Percentiles rank a stretch among this genome's conserved stretches.
Evolutionary conservation across 1,140 invertebrate genomes (phyloP).

Genomic region (Tetranychus cinnabarinus): DNA sequence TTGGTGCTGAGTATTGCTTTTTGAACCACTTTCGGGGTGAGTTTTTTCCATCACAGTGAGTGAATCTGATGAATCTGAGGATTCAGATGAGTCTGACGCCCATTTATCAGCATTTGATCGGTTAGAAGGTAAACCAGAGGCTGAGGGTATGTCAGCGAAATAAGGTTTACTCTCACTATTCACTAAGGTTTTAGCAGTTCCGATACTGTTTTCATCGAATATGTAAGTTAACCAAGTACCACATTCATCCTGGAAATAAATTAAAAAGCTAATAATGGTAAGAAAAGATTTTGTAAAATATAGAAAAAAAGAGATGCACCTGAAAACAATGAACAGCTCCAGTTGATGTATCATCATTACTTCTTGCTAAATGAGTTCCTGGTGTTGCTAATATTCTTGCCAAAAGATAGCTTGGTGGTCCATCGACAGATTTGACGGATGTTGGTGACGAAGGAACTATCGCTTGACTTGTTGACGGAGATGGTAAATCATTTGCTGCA

Average conservation of each 20-base stretch:
- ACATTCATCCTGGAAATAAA: slow-evolving; percentile 20
- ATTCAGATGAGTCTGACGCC: neutral
- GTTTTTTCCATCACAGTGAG: neutral
- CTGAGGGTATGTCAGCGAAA: neutral
- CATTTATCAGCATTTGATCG: neutral
- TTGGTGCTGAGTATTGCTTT: neutral
- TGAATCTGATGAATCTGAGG: neutral
- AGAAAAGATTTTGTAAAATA: neutral
- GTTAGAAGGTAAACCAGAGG: neutral
- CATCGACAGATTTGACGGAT: slow-evolving; percentile 1
- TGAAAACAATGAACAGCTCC: slow-evolving; percentile 64
- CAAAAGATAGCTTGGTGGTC: slow-evolving; percentile 7
- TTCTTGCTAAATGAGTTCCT: slow-evolving; percentile 44
- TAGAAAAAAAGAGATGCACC: neutral
- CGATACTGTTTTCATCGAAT: slow-evolving; percentile 48
- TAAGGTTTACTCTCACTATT: neutral
- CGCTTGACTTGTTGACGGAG: neutral
- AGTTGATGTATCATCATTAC: slow-evolving; percentile 61
- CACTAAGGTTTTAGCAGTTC: slow-evolving; percentile 25
- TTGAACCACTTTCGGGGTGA: neutral
- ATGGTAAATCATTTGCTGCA: neutral
- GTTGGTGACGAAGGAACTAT: slow-evolving; percentile 11
- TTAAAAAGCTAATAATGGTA: slow-evolving; percentile 8
- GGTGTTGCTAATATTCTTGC: slow-evolving; percentile 15
- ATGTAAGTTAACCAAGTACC: slow-evolving; percentile 51